Percentiles rank a stretch among this genome's conserved stretches.
Evolutionary conservation across 1,140 invertebrate genomes (phyloP).

Genomic region (Pygmarrhopalites habei): DNA sequence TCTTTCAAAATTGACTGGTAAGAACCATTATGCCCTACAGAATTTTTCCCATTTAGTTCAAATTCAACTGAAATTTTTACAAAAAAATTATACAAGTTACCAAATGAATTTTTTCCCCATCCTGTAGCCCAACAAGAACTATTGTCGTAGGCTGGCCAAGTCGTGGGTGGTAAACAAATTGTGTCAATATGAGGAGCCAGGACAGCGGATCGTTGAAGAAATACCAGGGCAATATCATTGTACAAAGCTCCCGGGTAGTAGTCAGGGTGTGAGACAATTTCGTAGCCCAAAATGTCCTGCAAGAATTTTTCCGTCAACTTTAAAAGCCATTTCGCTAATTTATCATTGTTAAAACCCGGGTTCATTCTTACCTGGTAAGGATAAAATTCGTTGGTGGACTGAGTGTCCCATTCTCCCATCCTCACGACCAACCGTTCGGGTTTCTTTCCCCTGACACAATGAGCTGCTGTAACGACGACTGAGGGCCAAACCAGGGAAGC

Average conservation of each 20-base stretch:
- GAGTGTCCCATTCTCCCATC: slow-evolving; percentile 61
- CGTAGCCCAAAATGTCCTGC: slow-evolving; percentile 37
- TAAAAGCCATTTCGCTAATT: too few species aligned
- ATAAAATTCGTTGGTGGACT: slow-evolving; percentile 61
- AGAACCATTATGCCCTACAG: slow-evolving; percentile 24
- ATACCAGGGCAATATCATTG: slow-evolving; percentile 45
- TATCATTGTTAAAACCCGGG: too few species aligned
- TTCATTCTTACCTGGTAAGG: slow-evolving; percentile 54
- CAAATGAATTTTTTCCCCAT: slow-evolving; percentile 47
- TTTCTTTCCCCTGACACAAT: slow-evolving; percentile 33
- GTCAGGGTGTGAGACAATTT: slow-evolving; percentile 43
- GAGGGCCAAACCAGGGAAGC: slow-evolving; percentile 62
- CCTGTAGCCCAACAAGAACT: slow-evolving; percentile 44
- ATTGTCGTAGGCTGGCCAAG: slow-evolving; percentile 41
- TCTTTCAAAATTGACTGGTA: slow-evolving; percentile 37
- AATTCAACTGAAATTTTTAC: background rate
- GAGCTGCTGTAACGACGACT: slow-evolving; percentile 59
- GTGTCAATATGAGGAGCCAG: slow-evolving; percentile 44
- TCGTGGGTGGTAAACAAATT: slow-evolving; percentile 43
- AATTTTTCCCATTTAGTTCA: too few species aligned
- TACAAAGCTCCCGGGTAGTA: slow-evolving; percentile 42
- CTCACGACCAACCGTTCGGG: slow-evolving; percentile 50
- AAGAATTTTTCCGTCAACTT: too few species aligned
- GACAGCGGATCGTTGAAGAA: slow-evolving; percentile 41
- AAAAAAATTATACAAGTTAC: too few species aligned